Percentiles rank a stretch among this genome's conserved stretches.
Conservation (phyloP, 2,888 invertebrate species). For the Ernsta delagoae region DNA sequence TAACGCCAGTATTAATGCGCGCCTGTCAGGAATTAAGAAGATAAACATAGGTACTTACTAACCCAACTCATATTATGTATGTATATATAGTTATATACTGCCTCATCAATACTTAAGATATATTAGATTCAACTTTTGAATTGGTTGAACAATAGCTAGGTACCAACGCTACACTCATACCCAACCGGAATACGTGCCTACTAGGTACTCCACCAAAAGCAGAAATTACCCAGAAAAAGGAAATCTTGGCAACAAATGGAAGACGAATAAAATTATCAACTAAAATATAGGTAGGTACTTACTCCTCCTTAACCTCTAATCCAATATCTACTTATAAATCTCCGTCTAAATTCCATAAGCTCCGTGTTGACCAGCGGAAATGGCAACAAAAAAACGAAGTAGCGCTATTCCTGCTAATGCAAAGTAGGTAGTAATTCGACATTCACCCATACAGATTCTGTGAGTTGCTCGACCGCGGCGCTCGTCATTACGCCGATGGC, state of each 20-base stretch:
- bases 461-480: conserved; percentile 42
- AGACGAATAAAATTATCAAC: conserved; percentile 1
- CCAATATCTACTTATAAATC: conserved; percentile 30
- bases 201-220: not conserved
- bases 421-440: conserved; percentile 70
- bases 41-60: not conserved
- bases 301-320: too few species aligned
- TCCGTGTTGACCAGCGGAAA: conserved; percentile 24
- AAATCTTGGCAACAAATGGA: not conserved
- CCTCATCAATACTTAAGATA: too few species aligned
- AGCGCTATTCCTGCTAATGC: conserved; percentile 63
- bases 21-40: too few species aligned
- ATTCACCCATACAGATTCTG: conserved; percentile 66
- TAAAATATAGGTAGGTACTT: too few species aligned
- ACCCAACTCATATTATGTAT: not conserved
- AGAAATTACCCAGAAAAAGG: not conserved
- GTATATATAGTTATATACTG: too few species aligned
- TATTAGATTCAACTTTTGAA: too few species aligned
- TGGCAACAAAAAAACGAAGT: conserved; percentile 37
- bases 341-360: conserved; percentile 38
- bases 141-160: too few species aligned
- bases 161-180: too few species aligned
- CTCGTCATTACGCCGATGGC: conserved; percentile 75
- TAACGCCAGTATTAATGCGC: not conserved
- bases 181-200: too few species aligned